Conservation (phyloP, 2,113 vertebrate genomes). For the Caranx ignobilis region DNA sequence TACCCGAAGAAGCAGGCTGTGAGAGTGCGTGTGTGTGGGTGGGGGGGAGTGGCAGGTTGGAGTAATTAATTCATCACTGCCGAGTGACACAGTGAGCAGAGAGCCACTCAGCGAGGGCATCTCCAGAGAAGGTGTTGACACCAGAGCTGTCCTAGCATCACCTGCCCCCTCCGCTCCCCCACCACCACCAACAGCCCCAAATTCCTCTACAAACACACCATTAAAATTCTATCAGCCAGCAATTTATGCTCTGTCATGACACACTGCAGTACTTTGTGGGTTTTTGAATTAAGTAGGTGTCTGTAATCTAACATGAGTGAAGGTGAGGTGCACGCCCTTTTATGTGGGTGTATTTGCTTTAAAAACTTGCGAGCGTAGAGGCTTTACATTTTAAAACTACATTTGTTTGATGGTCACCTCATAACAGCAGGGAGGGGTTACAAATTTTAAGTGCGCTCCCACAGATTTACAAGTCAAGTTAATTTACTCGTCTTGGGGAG, state of each 20-base stretch:
- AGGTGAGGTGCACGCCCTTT: constrained; percentile 1
- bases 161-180: neutral
- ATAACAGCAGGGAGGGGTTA: neutral
- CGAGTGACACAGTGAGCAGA: constrained; percentile 30
- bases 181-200: constrained; percentile 5
- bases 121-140: constrained; percentile 40
- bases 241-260: constrained; percentile 30
- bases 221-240: constrained; percentile 49
- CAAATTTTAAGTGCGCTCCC: neutral
- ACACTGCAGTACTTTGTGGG: neutral
- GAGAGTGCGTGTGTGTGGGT: constrained; percentile 21
- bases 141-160: constrained; percentile 40
- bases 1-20: constrained; percentile 7
- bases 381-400: neutral
- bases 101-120: constrained; percentile 29
- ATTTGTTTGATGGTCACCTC: neutral
- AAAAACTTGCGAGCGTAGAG: neutral
- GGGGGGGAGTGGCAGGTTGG: constrained; percentile 12
- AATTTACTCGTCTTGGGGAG: neutral
- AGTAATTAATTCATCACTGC: constrained; percentile 53
- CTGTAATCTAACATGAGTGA: constrained; percentile 21
- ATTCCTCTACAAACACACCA: constrained; percentile 27
- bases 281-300: constrained; percentile 16
- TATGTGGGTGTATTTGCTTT: constrained; percentile 1
- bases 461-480: neutral